A percentile compares a stretch with the other conserved stretches of the same genome.
Conservation (phyloP, 2,888 invertebrate species). For the Caenorhabditis angaria region DNA sequence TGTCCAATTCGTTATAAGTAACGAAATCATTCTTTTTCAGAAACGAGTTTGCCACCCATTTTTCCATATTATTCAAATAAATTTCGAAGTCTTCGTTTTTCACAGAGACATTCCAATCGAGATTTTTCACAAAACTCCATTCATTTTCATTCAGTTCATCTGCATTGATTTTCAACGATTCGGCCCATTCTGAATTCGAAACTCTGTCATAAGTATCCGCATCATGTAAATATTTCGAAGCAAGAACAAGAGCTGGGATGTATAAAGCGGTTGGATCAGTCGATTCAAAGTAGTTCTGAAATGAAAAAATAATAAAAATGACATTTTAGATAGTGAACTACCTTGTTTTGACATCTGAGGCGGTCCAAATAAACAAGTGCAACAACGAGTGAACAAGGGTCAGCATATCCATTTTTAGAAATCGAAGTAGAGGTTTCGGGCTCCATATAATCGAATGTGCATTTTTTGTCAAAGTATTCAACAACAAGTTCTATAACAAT, state of each 20-base stretch:
- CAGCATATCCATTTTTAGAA: constrained; percentile 79
- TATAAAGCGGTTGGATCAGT: constrained; percentile 89
- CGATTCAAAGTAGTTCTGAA: constrained; percentile 82
- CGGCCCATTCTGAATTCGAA: constrained; percentile 89
- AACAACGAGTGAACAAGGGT: constrained; percentile 90
- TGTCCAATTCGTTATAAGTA: constrained; percentile 61
- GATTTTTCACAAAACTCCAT: constrained; percentile 72
- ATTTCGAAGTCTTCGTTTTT: constrained; percentile 55
- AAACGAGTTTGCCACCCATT: constrained; percentile 55
- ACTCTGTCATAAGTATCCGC: constrained; percentile 84
- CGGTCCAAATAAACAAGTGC: constrained; percentile 92
- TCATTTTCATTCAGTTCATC: constrained; percentile 84
- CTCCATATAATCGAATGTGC: constrained; percentile 67
- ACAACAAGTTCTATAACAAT: constrained; percentile 65
- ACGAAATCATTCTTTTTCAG: constrained; percentile 51
- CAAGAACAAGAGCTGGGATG: constrained; percentile 93
- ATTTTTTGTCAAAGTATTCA: constrained; percentile 66
- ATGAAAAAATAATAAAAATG: constrained; percentile 86
- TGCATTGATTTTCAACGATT: constrained; percentile 82
- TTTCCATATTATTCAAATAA: constrained; percentile 53
- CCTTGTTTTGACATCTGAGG: constrained; percentile 77
- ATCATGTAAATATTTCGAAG: constrained; percentile 93
- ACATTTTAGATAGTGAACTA: too few species aligned
- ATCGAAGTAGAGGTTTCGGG: constrained; percentile 64
- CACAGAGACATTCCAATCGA: constrained; percentile 74